Evolutionary conservation across 2,797 vertebrate species (phyloP), one percentile per base, ranked within the genome.

Genomic region (Oreochromis mossambicus): DNA sequence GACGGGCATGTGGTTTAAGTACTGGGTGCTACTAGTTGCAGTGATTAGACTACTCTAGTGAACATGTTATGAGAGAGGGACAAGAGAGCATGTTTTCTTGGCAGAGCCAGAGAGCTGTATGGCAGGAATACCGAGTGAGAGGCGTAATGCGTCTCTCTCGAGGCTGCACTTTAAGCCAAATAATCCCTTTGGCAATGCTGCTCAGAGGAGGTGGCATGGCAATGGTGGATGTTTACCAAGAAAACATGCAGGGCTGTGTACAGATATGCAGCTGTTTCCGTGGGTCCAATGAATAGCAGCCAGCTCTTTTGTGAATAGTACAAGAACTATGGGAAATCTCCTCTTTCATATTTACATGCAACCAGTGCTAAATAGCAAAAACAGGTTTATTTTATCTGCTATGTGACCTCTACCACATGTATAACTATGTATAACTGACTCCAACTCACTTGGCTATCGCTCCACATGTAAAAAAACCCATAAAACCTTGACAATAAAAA

Each of bases 71-170:
- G 95, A 86, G 89, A 87, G 81, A 89, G 85, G 88, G 90, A 87
- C 68, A 68, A 83, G 77, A 83, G 73, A 91, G 92, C 95, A 95
- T 95, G 94, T 96, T 95, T 95, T 94, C 94, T 95, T 95, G 91
- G 90, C 83, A 86, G 87, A 93, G 85, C 87, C 48, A 86, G 82
- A 84, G 82, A 83, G 78, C 84, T 92, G 87, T 78, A 81, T 43
- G 63, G 61, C 91, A 83, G 80, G 86, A 94, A 94, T 88, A 90
- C 86, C 48, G 84, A 94, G 91, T 77, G 82, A 92, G 87, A 90
- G 83, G 87, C 83, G 88, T 86, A 68, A 87, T 86, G 85, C 79
- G 79, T 91, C 88, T 89, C 87, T 91, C 87, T 91, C 26, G 77
- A 91, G 87, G 89, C 86, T 92, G 77, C 68, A 82, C 81, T 85